Percentiles rank a stretch among this genome's conserved stretches.
Conservation (phyloP, 2,888 invertebrate genomes). For the Dolichopus griseipennis region DNA sequence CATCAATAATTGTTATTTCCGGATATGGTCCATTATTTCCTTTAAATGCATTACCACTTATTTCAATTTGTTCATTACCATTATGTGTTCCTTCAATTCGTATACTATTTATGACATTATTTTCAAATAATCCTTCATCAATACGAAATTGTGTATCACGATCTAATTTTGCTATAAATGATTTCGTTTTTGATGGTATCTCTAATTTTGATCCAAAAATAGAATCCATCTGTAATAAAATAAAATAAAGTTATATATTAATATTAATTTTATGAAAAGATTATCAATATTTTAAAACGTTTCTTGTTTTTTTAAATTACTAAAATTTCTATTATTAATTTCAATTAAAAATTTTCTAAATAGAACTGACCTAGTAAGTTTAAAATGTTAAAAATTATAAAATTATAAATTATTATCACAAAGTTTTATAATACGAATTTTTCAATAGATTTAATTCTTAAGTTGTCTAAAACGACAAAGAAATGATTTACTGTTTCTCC, state of each 20-base stretch:
- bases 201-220: constrained; percentile 30
- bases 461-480: too few relatives aligned
- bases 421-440: too few relatives aligned
- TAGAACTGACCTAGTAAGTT: too few relatives aligned
- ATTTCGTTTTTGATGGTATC: constrained; percentile 30
- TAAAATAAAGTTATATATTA: not conserved
- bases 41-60: constrained; percentile 32
- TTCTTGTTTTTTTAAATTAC: too few relatives aligned
- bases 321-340: too few relatives aligned
- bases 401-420: too few relatives aligned
- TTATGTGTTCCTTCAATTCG: constrained; percentile 31
- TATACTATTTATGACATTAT: constrained; percentile 35
- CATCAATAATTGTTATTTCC: constrained; percentile 33
- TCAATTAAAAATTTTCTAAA: too few relatives aligned
- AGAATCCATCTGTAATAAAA: constrained; percentile 15
- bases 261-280: too few relatives aligned
- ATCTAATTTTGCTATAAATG: constrained; percentile 30
- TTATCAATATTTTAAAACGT: too few relatives aligned
- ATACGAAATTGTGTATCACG: constrained; percentile 29
- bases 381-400: too few relatives aligned
- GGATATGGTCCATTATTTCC: constrained; percentile 38
- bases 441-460: too few relatives aligned
- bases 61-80: constrained; percentile 33
- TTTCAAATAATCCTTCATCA: constrained; percentile 31
- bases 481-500: too few relatives aligned